These are phyloP conservation scores for Octopus sinensis DNA, from an alignment of 1,140 invertebrate genomes.

Conservation along the genomic window DNA sequence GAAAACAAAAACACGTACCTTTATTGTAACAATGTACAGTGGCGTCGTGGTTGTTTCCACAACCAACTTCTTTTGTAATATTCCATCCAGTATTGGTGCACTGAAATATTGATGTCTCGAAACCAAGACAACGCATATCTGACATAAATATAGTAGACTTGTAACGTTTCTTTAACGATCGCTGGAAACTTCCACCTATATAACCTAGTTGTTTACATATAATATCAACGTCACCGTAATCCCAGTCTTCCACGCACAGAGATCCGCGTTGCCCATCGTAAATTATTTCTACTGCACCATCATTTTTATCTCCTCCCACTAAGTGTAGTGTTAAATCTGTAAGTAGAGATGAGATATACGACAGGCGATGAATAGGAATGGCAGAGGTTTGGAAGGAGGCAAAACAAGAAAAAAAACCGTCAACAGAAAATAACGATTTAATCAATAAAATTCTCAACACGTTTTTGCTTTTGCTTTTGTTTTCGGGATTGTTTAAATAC, in stretches of 20 bases:
- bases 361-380: no score
- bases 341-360: background rate
- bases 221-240: slow-evolving; percentile 23
- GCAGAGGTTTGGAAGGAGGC: no score
- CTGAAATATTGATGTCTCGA: slow-evolving; percentile 21
- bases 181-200: slow-evolving; percentile 61
- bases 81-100: slow-evolving; percentile 21
- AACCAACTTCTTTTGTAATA: background rate
- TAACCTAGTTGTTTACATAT: slow-evolving; percentile 27
- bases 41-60: background rate
- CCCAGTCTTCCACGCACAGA: slow-evolving; percentile 31
- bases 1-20: slow-evolving; percentile 15
- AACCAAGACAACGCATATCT: slow-evolving; percentile 15
- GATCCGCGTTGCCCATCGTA: slow-evolving; percentile 34
- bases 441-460: no score
- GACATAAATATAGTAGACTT: background rate
- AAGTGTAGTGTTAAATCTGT: slow-evolving; percentile 25
- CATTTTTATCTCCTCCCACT: slow-evolving; percentile 28
- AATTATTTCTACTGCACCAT: slow-evolving; percentile 59
- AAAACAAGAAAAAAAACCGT: no score
- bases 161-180: slow-evolving; percentile 15
- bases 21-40: slow-evolving; percentile 19
- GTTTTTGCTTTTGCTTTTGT: no score
- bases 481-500: no score
- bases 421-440: no score